Evolutionary conservation across 2,888 invertebrate species (phyloP).

Genomic region (Oligia strigilis): DNA sequence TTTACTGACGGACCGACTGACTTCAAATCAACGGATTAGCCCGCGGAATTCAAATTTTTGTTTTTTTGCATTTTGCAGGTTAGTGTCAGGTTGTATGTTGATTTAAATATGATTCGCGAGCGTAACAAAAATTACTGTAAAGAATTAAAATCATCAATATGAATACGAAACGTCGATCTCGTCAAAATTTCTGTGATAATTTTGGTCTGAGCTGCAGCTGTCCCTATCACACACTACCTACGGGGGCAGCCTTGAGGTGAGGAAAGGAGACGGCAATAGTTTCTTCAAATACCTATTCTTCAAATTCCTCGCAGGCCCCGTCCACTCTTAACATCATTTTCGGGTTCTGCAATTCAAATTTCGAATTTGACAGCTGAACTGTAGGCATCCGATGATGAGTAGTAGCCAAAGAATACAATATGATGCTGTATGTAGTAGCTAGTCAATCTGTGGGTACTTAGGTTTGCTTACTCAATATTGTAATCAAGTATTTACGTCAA

Average conservation of each 20-base stretch:
- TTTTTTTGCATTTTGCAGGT: background rate
- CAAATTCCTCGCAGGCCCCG: too few relatives aligned
- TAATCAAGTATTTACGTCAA: constrained; percentile 28
- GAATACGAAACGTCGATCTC: too few relatives aligned
- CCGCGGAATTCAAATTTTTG: background rate
- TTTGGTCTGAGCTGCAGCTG: too few relatives aligned
- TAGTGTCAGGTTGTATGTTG: background rate
- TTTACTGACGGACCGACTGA: constrained; percentile 28
- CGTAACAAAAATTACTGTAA: background rate
- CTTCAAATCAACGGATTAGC: constrained; percentile 13
- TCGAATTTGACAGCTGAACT: constrained; percentile 42
- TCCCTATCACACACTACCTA: too few relatives aligned
- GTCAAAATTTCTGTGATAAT: too few relatives aligned
- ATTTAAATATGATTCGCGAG: background rate
- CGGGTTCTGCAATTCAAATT: constrained; percentile 11
- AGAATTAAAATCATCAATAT: background rate
- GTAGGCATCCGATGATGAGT: background rate
- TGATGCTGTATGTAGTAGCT: too few relatives aligned
- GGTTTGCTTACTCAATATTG: constrained; percentile 26
- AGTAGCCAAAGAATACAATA: too few relatives aligned
- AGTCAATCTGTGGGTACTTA: constrained; percentile 16
- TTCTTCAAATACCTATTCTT: too few relatives aligned
- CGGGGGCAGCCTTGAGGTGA: too few relatives aligned
- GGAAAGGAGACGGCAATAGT: too few relatives aligned
- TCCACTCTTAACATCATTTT: background rate